phyloP scores from a whole-genome alignment of 2,113 vertebrate species.

The Bos javanicus region DNA sequence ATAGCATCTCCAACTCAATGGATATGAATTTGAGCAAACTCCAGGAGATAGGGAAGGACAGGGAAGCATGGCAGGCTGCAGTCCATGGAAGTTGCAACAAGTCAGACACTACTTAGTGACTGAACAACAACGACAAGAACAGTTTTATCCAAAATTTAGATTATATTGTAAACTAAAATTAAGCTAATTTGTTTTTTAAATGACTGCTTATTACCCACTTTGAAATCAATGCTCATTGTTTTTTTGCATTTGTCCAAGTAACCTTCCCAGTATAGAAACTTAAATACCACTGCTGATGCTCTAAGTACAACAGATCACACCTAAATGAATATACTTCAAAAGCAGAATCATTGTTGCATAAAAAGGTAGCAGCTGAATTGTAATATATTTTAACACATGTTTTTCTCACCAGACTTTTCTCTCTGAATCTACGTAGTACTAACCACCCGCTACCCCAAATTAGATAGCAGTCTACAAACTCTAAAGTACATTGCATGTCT shows the following conservation, averaged over 20 bases:
- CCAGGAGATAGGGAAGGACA: neutral
- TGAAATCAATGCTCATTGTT: neutral
- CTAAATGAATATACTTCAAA: neutral
- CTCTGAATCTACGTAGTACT: neutral
- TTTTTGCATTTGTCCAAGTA: neutral
- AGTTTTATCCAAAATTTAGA: neutral
- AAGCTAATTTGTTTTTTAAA: constrained; percentile 17
- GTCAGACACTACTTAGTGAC: neutral
- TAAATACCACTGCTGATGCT: neutral
- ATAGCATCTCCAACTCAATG: neutral
- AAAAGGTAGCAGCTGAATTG: neutral
- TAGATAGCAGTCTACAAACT: neutral
- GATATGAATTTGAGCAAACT: neutral
- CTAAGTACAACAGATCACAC: neutral
- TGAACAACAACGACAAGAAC: neutral
- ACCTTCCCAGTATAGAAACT: neutral
- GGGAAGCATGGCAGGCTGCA: neutral
- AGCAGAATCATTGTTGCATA: neutral
- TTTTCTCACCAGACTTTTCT: neutral
- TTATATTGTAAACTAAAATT: constrained; percentile 12
- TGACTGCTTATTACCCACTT: neutral
- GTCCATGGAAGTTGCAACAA: neutral
- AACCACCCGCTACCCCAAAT: neutral
- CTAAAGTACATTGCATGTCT: neutral
- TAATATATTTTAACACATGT: neutral